Conservation (phyloP, 2,113 vertebrate species). For the Morone saxatilis region DNA sequence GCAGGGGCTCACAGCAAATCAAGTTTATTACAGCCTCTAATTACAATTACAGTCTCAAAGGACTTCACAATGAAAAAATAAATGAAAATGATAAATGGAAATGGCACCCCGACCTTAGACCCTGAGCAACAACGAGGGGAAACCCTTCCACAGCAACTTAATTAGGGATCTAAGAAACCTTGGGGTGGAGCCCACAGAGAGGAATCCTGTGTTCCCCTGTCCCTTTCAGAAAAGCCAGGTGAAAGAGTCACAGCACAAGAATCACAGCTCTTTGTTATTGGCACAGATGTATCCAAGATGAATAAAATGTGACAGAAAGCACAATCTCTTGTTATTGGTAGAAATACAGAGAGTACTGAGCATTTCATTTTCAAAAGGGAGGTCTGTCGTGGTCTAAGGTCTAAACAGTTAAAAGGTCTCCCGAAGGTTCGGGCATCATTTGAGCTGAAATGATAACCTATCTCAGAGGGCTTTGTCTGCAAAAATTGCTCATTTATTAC, state of each 20-base stretch:
- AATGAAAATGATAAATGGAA: constrained; percentile 75
- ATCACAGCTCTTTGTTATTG: not conserved
- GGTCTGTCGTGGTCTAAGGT: no score
- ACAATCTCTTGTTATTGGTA: not conserved
- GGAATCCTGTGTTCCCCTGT: not conserved
- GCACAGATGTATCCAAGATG: not conserved
- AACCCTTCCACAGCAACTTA: constrained; percentile 35
- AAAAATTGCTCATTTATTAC: constrained; percentile 32
- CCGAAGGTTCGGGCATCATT: not conserved
- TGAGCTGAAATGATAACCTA: constrained; percentile 1
- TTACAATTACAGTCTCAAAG: constrained; percentile 75
- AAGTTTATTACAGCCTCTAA: constrained; percentile 74
- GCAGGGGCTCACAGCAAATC: constrained; percentile 71
- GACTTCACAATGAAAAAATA: constrained; percentile 66
- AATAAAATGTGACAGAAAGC: not conserved
- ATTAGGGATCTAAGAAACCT: constrained; percentile 53
- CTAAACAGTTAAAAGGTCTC: not conserved
- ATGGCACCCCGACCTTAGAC: constrained; percentile 52
- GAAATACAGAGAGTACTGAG: not conserved
- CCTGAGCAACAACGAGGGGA: constrained; percentile 35
- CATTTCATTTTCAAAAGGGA: no score
- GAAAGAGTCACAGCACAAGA: not conserved
- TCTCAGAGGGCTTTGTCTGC: constrained; percentile 20
- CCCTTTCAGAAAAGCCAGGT: not conserved
- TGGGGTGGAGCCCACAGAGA: constrained; percentile 31